Conservation (phyloP, 92 coral and sea anemone genomes). For the Micromussa lordhowensis region DNA sequence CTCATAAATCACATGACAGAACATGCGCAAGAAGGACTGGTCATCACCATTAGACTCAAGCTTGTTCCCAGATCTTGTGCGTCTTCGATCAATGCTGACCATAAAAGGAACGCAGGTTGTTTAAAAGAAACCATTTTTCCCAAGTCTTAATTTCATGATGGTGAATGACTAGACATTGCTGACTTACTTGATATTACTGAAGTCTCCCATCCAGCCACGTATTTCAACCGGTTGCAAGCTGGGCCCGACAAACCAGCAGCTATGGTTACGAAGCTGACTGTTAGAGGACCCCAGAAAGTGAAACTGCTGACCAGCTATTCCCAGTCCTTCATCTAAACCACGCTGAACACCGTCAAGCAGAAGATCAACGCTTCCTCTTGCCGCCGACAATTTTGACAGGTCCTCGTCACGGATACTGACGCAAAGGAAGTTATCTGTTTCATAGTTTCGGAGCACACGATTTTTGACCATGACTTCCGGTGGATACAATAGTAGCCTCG, state of each 20-base stretch:
- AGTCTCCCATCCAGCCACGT: constrained; percentile 98
- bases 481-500: constrained; percentile 79
- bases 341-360: constrained; percentile 65
- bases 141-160: too few species aligned
- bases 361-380: constrained; percentile 64
- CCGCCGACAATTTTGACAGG: constrained; percentile 80
- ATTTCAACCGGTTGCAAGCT: constrained; percentile 70
- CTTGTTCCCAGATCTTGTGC: too few species aligned
- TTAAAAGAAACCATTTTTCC: too few species aligned
- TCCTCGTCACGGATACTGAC: constrained; percentile 93
- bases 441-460: constrained; percentile 86
- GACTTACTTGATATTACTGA: constrained; percentile 77
- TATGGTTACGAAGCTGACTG: constrained; percentile 93
- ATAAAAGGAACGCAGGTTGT: too few species aligned
- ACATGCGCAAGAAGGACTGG: too few species aligned
- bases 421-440: constrained; percentile 77
- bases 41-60: too few species aligned
- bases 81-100: too few species aligned
- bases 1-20: too few species aligned
- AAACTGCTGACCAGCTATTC: constrained; percentile 72
- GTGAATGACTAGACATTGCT: too few species aligned
- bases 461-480: constrained; percentile 93
- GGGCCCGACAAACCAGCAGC: constrained; percentile 94
- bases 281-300: constrained; percentile 94
- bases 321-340: constrained; percentile 68